These are phyloP conservation scores for Tetramorium parvispinum DNA, from an alignment of 1,140 invertebrate species.

Conservation along the genomic window DNA sequence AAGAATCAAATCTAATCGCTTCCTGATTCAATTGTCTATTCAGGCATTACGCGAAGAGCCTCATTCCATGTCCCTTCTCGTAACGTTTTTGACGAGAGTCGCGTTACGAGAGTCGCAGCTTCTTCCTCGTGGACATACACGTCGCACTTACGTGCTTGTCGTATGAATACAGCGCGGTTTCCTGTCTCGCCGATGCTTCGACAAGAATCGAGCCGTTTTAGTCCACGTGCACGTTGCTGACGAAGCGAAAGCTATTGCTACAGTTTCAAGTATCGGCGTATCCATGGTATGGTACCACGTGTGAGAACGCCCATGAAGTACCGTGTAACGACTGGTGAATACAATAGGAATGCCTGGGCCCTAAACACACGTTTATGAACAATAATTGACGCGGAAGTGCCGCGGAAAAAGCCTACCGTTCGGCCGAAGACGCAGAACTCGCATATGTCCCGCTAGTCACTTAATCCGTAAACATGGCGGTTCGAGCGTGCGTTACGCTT, in stretches of 20 bases:
- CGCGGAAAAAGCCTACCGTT: conserved; percentile 25
- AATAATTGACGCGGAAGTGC: conserved; percentile 55
- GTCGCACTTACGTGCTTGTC: neutral
- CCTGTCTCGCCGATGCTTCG: conserved; percentile 50
- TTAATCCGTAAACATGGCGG: conserved; percentile 59
- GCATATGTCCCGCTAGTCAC: conserved; percentile 45
- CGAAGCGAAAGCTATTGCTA: conserved; percentile 57
- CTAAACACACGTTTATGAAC: conserved; percentile 30
- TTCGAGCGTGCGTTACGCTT: conserved; percentile 40
- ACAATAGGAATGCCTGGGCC: conserved; percentile 28
- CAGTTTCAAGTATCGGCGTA: conserved; percentile 56
- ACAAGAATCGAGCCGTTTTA: conserved; percentile 54
- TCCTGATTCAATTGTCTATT: conserved; percentile 68
- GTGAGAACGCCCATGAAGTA: conserved; percentile 21
- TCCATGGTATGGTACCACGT: neutral
- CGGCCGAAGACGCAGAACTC: conserved; percentile 11
- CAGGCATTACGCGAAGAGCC: conserved; percentile 47
- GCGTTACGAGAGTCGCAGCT: conserved; percentile 29
- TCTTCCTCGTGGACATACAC: conserved; percentile 28
- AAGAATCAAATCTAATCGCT: conserved; percentile 62
- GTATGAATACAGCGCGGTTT: conserved; percentile 40
- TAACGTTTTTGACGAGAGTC: conserved; percentile 45
- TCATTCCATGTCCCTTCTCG: conserved; percentile 23
- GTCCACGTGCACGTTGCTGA: conserved; percentile 45
- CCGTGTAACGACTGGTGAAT: conserved; percentile 28